Conservation (phyloP, 2,797 vertebrate genomes). For the Picus viridis region DNA sequence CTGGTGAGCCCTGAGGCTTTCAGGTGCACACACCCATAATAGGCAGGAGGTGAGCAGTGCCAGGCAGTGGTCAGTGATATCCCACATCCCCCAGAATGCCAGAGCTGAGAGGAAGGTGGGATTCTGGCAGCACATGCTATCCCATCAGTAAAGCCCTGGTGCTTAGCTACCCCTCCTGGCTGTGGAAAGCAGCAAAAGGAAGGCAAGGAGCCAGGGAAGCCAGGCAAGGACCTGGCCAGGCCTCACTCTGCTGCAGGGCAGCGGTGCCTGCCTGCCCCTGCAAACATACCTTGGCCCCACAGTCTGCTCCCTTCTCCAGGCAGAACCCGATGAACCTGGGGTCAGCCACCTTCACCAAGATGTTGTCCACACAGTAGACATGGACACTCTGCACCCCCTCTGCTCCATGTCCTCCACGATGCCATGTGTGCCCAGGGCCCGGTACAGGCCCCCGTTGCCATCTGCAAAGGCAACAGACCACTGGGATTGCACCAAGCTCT, state of each 20-base stretch:
- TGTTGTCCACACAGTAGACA: conserved; percentile 97
- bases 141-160: background rate
- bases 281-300: conserved; percentile 92
- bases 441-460: conserved; percentile 95
- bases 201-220: background rate
- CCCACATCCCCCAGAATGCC: rapidly evolving
- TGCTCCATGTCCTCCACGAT: conserved; percentile 90
- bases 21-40: rapidly evolving
- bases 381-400: conserved; percentile 87
- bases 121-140: background rate
- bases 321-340: conserved; percentile 95
- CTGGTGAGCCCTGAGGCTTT: background rate
- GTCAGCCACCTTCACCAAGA: conserved; percentile 96
- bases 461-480: conserved; percentile 74
- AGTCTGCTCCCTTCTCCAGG: conserved; percentile 91
- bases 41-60: background rate
- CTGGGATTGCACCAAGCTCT: background rate
- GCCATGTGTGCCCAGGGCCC: conserved; percentile 87
- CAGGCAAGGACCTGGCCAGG: background rate
- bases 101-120: background rate
- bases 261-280: background rate
- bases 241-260: background rate
- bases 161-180: background rate
- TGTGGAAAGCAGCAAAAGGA: rapidly evolving
- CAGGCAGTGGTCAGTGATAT: background rate